Conservation (phyloP, 2,888 invertebrate genomes). For the Tipula vernalis region DNA sequence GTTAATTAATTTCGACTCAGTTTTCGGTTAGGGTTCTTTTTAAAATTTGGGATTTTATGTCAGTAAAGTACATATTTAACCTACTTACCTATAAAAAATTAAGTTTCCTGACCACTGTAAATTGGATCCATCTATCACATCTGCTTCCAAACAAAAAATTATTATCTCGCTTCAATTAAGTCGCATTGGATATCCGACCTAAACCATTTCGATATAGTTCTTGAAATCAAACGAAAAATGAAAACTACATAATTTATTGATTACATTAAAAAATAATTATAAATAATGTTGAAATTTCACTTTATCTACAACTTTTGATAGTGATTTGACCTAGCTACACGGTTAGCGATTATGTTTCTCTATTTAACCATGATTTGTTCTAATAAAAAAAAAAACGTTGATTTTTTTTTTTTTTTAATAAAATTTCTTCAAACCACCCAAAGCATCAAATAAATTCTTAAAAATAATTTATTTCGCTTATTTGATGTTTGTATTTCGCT, state of each 20-base stretch:
- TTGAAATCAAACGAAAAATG: neutral
- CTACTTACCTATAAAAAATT: no score
- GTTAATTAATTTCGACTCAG: no score
- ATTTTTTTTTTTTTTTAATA: neutral
- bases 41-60: no score
- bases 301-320: neutral
- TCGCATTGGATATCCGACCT: neutral
- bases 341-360: neutral
- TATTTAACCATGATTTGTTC: neutral
- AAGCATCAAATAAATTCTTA: neutral
- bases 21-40: no score
- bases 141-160: no score
- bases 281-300: neutral
- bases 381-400: neutral
- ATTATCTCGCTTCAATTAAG: no score
- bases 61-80: no score
- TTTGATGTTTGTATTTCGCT: neutral
- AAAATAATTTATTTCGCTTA: neutral
- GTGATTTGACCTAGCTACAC: neutral
- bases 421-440: neutral
- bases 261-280: neutral
- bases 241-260: neutral
- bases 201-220: neutral
- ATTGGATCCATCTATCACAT: no score
- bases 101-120: no score